Conservation (phyloP, 1,140 invertebrate species). For the Penaeus chinensis region DNA sequence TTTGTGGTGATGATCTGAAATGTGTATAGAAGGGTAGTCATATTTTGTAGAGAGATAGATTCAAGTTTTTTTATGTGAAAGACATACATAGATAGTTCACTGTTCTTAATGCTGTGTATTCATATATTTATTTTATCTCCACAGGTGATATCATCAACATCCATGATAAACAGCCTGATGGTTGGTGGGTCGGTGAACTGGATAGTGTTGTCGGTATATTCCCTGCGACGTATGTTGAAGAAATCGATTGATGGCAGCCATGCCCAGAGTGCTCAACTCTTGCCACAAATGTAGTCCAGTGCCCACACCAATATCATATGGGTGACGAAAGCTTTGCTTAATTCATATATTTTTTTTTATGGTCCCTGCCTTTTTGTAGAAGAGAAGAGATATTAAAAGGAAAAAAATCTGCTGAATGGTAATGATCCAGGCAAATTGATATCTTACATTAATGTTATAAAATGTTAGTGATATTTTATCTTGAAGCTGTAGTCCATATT, state of each 20-base stretch:
- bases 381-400: no score
- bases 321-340: conserved; percentile 37
- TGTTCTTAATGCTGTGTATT: conserved; percentile 5
- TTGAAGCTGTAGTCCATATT: no score
- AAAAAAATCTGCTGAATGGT: no score
- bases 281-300: conserved; percentile 7
- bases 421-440: no score
- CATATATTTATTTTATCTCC: conserved; percentile 62
- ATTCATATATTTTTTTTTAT: neutral
- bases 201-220: conserved; percentile 89
- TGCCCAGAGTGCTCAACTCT: conserved; percentile 16
- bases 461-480: no score
- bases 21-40: neutral
- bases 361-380: neutral
- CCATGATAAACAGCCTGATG: conserved; percentile 90
- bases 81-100: neutral
- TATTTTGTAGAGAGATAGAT: neutral
- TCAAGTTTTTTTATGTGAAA: neutral
- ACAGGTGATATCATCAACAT: conserved; percentile 89
- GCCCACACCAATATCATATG: conserved; percentile 3
- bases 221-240: conserved; percentile 91
- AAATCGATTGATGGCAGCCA: conserved; percentile 66
- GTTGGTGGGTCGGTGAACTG: conserved; percentile 94
- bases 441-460: no score
- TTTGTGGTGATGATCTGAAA: neutral